Evolutionary conservation across 2,888 invertebrate species (phyloP).

Genomic region (Andrena trimmerana): DNA sequence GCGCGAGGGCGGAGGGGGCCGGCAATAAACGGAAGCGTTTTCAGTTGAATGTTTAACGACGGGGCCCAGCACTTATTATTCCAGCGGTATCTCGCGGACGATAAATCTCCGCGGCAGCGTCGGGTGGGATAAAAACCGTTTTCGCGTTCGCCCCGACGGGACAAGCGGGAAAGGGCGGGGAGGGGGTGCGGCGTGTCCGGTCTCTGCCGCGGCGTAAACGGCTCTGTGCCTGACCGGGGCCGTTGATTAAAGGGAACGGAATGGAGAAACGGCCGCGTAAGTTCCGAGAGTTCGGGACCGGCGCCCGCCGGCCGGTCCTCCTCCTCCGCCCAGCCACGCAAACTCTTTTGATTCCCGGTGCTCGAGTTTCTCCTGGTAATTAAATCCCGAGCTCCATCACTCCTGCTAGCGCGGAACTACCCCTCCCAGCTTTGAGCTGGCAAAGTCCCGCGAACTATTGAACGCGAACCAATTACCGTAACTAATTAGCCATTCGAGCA

Average conservation of each 20-base stretch:
- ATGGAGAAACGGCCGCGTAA: constrained; percentile 58
- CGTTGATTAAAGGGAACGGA: constrained; percentile 62
- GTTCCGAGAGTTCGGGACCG: constrained; percentile 51
- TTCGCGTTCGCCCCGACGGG: constrained; percentile 47
- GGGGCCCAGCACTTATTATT: constrained; percentile 41
- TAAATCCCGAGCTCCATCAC: constrained; percentile 69
- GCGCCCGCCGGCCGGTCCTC: neutral
- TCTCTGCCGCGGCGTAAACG: constrained; percentile 48
- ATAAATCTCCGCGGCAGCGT: constrained; percentile 44
- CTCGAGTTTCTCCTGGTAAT: constrained; percentile 67
- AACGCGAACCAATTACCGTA: constrained; percentile 74
- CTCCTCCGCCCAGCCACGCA: constrained; percentile 14
- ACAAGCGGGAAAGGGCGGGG: constrained; percentile 29
- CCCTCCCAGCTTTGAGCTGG: constrained; percentile 66
- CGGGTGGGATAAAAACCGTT: constrained; percentile 44
- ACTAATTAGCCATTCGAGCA: constrained; percentile 73
- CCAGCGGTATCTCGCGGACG: constrained; percentile 45
- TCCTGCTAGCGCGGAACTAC: constrained; percentile 13
- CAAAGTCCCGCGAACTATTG: constrained; percentile 73
- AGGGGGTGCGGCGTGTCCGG: constrained; percentile 3
- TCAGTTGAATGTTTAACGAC: constrained; percentile 27
- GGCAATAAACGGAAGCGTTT: constrained; percentile 45
- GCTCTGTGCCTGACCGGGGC: constrained; percentile 48
- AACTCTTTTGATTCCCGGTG: constrained; percentile 61
- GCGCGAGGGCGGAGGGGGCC: neutral